Evolutionary conservation across 2,888 invertebrate genomes (phyloP).

Genomic region (Hemaris fuciformis): DNA sequence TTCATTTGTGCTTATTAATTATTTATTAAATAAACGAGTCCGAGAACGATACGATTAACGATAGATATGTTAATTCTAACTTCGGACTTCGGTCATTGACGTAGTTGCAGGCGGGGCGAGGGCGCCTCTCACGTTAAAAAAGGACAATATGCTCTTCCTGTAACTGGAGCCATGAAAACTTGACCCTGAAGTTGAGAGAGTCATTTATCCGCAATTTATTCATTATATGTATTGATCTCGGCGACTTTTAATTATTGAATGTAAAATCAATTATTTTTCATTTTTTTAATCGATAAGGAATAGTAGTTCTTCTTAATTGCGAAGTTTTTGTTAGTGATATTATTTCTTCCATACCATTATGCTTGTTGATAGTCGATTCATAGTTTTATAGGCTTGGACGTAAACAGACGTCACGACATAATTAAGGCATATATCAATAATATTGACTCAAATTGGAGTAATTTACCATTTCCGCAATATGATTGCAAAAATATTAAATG

Average conservation of each 20-base stretch:
- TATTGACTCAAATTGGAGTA: neutral
- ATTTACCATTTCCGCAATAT: constrained; percentile 5
- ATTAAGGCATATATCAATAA: too few relatives aligned
- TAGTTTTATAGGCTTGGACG: too few relatives aligned
- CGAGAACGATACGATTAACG: neutral
- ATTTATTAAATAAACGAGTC: too few relatives aligned
- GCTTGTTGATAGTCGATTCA: too few relatives aligned
- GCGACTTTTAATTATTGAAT: too few relatives aligned
- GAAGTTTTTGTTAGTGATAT: too few relatives aligned
- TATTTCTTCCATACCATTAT: too few relatives aligned
- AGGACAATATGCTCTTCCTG: constrained; percentile 5
- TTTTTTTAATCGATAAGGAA: too few relatives aligned
- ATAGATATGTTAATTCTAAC: neutral
- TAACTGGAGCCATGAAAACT: neutral
- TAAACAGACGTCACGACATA: too few relatives aligned
- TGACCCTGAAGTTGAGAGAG: neutral
- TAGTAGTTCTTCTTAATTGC: too few relatives aligned
- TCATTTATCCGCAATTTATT: neutral
- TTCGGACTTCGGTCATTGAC: neutral
- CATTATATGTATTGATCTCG: neutral
- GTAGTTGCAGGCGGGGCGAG: neutral
- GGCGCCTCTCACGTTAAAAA: neutral
- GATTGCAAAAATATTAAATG: neutral
- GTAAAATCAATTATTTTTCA: neutral
- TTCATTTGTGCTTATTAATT: too few relatives aligned